Base-by-base conservation (phyloP, 2,888 invertebrate species). In the Melanostoma mellinum region DNA sequence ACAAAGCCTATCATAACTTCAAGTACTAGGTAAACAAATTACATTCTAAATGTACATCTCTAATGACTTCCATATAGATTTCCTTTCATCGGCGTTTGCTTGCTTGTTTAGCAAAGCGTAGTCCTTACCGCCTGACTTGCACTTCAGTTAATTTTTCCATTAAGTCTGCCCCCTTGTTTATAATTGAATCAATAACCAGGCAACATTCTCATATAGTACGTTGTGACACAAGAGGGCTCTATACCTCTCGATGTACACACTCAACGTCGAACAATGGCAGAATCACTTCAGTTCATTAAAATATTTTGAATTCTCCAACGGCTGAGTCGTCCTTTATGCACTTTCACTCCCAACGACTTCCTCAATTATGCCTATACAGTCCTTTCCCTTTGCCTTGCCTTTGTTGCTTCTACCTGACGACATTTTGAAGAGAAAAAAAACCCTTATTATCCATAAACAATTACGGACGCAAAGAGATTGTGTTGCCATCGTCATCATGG, bases 61-160 rank as follows among this genome's bases (percentile, higher is more conserved):
- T 79, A 79, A 84, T 75, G 67, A 79, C 67, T 79, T 78, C 78
- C 82, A 73, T 42, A 78, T 42, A 78, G 63, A 65, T 63, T 68
- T 80, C 80, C 74, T 69, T 80, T 71, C 61, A 75, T 53, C 67
- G 56, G 40, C n/a, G 40, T 48, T 36, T 56, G 10, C 60, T 40
- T 20, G 55, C 46, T 20, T 52, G 53, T 67, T 50, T 72, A 44
- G 48, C n/a, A 32, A 40, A 52, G 53, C 53, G 63, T 53, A 53
- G 36, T 68, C 72, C 73, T 61, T 74, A 44, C 58, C 63, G 20
- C 1, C 65, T 61, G 63, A 65, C 79, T 79, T 78, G 79, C 84
- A 79, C 84, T 79, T 84, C 53, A 79, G 79, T 79, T 84, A 84
- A 84, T 84, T 84, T 76, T 84, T 84, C 84, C 79, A 84, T 84